Conservation (phyloP, 1,140 invertebrate species). For the Drosophila yakuba region DNA sequence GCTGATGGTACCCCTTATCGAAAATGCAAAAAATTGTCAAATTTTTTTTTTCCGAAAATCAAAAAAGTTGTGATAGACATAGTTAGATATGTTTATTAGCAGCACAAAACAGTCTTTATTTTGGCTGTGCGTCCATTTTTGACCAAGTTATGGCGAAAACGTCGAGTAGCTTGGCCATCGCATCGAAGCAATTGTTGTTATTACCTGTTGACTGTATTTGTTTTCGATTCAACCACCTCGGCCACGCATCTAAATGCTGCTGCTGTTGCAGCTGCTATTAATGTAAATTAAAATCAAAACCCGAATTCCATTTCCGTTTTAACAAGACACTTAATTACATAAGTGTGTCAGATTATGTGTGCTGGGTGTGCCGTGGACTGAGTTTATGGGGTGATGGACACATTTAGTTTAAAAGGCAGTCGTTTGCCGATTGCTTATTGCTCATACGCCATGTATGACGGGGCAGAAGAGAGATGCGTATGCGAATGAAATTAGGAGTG, state of each 20-base stretch:
- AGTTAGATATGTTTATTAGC: too few species aligned
- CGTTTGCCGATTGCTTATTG: constrained; percentile 56
- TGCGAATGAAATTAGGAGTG: background rate
- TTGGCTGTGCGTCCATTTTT: too few species aligned
- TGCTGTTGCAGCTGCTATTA: constrained; percentile 65
- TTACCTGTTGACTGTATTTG: constrained; percentile 23
- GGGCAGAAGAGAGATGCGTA: background rate
- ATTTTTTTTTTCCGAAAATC: too few species aligned
- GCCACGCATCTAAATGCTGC: too few species aligned
- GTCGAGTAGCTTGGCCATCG: too few species aligned
- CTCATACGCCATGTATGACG: constrained; percentile 61
- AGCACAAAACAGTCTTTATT: too few species aligned
- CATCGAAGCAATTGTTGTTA: background rate
- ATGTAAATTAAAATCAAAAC: constrained; percentile 79
- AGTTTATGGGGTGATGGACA: constrained; percentile 37
- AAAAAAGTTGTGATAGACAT: too few species aligned
- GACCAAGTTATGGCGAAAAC: too few species aligned
- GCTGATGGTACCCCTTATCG: too few species aligned
- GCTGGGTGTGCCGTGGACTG: background rate
- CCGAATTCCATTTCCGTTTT: constrained; percentile 77
- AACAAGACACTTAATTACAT: constrained; percentile 77
- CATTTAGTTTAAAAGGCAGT: constrained; percentile 54
- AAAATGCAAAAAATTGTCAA: too few species aligned
- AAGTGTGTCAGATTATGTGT: constrained; percentile 47
- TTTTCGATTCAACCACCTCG: constrained; percentile 5